Base-by-base conservation (phyloP, 2,113 vertebrate species). In the Gallinago paraguaiae region DNA sequence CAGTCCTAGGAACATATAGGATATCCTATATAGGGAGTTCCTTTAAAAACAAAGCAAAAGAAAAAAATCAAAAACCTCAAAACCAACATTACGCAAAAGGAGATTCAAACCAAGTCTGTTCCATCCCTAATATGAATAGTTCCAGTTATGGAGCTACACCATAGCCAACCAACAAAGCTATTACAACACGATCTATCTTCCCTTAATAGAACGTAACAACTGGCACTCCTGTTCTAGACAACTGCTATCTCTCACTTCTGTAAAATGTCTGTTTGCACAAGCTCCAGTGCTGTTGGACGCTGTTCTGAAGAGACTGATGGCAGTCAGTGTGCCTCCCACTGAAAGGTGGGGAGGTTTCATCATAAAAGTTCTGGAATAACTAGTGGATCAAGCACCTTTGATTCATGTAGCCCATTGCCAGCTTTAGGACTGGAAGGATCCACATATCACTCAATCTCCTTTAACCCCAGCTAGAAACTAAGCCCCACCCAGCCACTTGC, bases 121-220 rank as follows among this genome's bases (percentile, higher is more conserved):
- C 39, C 13, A 60, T 7, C 4, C 2, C 5, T 17, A 48, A 37
- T 3, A 71, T 0, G 1, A 51, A 23, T 64, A 39, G 39, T 11
- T 39, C 39, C 87, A 3, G 0, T 77, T 41, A 65, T 2, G 6
- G n/a, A 88, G 24, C 27, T 45, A 50, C 27, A 3, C 17, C 37
- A 35, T 4, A 57, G 35, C 4, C 23, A 82, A 33, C 6, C 6
- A 88, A 76, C 5, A 71, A 37, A 1, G 4, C 31, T 41, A 45
- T 17, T 79, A 24, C 20, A 70, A 53, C 5, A 13, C 15, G 7
- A 39, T 60, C 31, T 60, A 6, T n/a, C 70, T 43, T 94, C 20
- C 30, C 10, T 45, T 39, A 81, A 20, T 1, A 76, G n/a, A 78
- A 43, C 10, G 37, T 33, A 94, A 51, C 9, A 70, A 67, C 10